Evolutionary conservation across 37 sponge, comb jelly and placozoan species (phyloP).

Genomic region (Ianthella basta): DNA sequence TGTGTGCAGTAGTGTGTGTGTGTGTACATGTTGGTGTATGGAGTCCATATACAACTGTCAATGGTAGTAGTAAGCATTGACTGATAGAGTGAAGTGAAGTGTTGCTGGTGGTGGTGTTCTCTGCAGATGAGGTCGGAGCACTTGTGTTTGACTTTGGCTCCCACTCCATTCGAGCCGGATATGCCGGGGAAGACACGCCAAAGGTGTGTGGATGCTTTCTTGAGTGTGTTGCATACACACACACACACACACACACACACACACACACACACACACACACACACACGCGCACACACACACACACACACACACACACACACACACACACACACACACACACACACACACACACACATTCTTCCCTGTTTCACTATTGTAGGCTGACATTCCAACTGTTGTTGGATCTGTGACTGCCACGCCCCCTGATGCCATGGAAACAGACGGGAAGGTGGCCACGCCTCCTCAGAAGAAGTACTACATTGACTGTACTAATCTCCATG

Average conservation of each 20-base stretch:
- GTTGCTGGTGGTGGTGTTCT: no score
- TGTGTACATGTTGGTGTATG: no score
- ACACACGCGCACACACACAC: no score
- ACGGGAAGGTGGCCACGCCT: constrained; percentile 2
- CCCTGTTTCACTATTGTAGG: constrained; percentile 32
- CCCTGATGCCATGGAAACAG: constrained; percentile 38
- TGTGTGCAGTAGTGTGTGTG: no score
- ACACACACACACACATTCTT: background rate
- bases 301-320: no score
- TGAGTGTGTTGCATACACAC: no score
- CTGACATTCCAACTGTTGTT: constrained; percentile 76
- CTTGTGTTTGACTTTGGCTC: constrained; percentile 94
- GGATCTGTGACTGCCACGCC: constrained; percentile 28
- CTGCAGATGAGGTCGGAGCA: constrained; percentile 96
- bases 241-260: no score
- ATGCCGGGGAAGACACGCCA: constrained; percentile 98
- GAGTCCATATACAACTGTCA: background rate
- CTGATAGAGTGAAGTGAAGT: no score
- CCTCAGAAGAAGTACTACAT: constrained; percentile 80
- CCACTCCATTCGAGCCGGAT: constrained; percentile 87
- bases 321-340: no score
- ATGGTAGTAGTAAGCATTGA: background rate
- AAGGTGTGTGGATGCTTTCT: constrained; percentile 60
- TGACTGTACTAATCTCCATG: constrained; percentile 60
- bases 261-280: no score